A percentile compares a stretch with the other conserved stretches of the same genome.
Evolutionary conservation across 35 echinoderm and acorn worm genomes (phyloP).

Genomic region (Acanthaster planci): DNA sequence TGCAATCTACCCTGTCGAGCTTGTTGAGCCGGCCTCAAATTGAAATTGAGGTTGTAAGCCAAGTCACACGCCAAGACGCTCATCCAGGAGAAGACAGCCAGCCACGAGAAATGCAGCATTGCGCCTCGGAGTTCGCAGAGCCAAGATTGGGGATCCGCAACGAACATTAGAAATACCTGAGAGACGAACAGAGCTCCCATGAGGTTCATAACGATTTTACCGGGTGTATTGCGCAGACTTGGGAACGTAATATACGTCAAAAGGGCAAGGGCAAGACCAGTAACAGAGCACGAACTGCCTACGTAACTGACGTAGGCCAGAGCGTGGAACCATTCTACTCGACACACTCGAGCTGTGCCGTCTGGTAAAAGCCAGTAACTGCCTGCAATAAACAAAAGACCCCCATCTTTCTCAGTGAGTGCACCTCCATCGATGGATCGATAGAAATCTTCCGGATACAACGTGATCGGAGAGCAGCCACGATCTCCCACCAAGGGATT

Average conservation of each 20-base stretch:
- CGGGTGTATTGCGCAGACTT: neutral
- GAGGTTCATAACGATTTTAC: slow-evolving; percentile 14
- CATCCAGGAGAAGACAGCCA: slow-evolving; percentile 13
- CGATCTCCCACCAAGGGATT: neutral
- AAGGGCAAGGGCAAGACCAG: neutral
- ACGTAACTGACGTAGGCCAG: neutral
- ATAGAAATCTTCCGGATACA: neutral
- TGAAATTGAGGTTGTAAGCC: neutral
- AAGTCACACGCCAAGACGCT: neutral
- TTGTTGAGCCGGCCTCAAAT: neutral
- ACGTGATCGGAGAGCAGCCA: neutral
- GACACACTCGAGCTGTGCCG: neutral
- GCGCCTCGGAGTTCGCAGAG: neutral
- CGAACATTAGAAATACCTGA: neutral
- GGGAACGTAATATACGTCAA: neutral
- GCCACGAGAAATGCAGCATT: neutral
- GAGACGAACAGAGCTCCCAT: neutral
- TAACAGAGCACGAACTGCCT: neutral
- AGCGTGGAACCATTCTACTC: neutral
- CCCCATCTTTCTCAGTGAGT: neutral
- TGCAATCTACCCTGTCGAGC: neutral
- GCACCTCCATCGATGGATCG: neutral
- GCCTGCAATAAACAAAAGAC: neutral
- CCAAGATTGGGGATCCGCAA: neutral
- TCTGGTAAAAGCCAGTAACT: neutral